Conservation (phyloP, 1,140 invertebrate species). For the Nasonia vitripennis region DNA sequence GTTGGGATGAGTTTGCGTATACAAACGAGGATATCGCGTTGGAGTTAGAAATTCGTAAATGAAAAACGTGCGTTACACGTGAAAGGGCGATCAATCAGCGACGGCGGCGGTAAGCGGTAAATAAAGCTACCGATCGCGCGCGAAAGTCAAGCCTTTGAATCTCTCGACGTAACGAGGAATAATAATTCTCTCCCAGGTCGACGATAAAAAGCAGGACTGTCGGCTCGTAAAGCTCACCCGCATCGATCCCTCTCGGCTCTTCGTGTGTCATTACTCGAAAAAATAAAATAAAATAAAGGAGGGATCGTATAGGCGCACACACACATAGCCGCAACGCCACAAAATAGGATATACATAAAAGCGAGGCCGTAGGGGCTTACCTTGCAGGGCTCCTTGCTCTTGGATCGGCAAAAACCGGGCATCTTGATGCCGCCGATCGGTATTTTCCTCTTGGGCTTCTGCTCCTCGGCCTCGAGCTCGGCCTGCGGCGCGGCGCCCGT, state of each 20-base stretch:
- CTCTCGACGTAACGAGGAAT: neutral
- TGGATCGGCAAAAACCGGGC: slow-evolving; percentile 86
- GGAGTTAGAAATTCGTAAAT: neutral
- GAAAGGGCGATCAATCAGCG: too few species aligned
- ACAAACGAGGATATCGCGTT: neutral
- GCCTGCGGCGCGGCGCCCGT: slow-evolving; percentile 64
- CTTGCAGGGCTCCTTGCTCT: slow-evolving; percentile 82
- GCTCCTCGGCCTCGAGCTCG: slow-evolving; percentile 73
- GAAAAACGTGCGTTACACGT: too few species aligned
- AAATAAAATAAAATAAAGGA: too few species aligned
- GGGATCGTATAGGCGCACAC: too few species aligned
- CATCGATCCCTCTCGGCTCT: neutral
- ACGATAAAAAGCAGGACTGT: neutral
- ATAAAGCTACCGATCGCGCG: neutral
- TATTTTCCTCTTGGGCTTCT: slow-evolving; percentile 84
- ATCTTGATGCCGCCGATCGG: slow-evolving; percentile 89
- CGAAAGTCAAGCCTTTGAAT: neutral
- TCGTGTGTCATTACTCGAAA: too few species aligned
- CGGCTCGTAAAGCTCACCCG: neutral
- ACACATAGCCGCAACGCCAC: too few species aligned
- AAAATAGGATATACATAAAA: neutral
- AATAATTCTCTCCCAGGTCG: neutral
- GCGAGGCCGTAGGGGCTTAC: slow-evolving; percentile 60
- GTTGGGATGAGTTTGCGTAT: neutral
- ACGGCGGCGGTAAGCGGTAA: too few species aligned